phyloP scores from a whole-genome alignment of 2,113 vertebrate species.

The Barbus barbus region DNA sequence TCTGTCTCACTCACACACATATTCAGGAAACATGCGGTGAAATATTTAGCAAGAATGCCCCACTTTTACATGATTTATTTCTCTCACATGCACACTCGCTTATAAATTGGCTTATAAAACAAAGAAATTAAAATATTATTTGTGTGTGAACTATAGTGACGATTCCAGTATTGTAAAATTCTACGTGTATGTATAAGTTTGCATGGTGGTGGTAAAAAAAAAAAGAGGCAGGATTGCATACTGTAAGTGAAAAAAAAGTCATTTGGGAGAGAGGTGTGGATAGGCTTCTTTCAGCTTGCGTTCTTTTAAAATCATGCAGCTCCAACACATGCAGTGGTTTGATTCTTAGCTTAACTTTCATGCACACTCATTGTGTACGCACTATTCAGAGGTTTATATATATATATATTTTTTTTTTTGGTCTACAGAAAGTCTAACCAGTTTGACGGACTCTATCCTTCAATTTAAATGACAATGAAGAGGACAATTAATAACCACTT shows the following conservation, averaged over 20 bases:
- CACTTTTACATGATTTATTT: not conserved
- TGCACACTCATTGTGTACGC: not conserved
- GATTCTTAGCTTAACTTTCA: not conserved
- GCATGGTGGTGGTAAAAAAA: not conserved
- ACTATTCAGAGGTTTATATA: not conserved
- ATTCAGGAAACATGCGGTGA: slow-evolving; percentile 21
- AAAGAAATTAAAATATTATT: not conserved
- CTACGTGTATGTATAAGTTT: not conserved
- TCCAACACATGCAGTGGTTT: not conserved
- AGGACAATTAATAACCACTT: not conserved
- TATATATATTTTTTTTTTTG: not conserved
- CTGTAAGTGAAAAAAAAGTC: not conserved
- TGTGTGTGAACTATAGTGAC: not conserved
- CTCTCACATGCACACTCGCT: not conserved
- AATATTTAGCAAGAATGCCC: not conserved
- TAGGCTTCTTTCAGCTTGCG: too few relatives aligned
- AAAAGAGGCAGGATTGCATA: not conserved
- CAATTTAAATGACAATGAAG: not conserved
- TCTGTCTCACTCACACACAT: not conserved
- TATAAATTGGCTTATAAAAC: not conserved
- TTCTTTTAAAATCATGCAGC: not conserved
- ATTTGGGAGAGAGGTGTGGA: not conserved
- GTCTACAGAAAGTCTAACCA: not conserved
- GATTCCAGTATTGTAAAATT: not conserved
- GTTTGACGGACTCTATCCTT: not conserved